Conservation (phyloP, 2,113 vertebrate species). For the Callionymus lyra region DNA sequence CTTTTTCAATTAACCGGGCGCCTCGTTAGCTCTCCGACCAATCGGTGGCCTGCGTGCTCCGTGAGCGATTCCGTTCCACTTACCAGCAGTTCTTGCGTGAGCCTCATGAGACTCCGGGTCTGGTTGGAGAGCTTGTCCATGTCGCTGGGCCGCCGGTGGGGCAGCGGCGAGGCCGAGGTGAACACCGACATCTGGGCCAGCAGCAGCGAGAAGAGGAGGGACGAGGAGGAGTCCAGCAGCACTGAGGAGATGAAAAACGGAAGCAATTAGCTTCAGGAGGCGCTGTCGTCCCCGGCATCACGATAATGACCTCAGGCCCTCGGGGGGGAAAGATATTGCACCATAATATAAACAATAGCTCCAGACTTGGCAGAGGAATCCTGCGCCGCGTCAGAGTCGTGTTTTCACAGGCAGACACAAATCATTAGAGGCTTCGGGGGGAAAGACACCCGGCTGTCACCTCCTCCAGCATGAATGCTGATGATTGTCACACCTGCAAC, state of each 20-base stretch:
- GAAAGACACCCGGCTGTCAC: no score
- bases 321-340: conserved; percentile 45
- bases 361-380: conserved; percentile 50
- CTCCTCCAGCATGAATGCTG: conserved; percentile 42
- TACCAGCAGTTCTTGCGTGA: conserved; percentile 70
- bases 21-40: conserved; percentile 12
- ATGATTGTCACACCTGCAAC: conserved; percentile 65
- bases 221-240: conserved; percentile 68
- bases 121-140: conserved; percentile 72
- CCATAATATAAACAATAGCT: conserved; percentile 57
- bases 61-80: conserved; percentile 31
- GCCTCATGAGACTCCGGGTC: conserved; percentile 67
- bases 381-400: conserved; percentile 36
- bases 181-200: conserved; percentile 69
- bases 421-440: conserved; percentile 31
- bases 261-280: conserved; percentile 54
- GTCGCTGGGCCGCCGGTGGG: conserved; percentile 51
- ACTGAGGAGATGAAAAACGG: conserved; percentile 60
- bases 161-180: conserved; percentile 54
- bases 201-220: conserved; percentile 67
- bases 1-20: conserved; percentile 2
- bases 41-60: conserved; percentile 7
- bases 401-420: conserved; percentile 57
- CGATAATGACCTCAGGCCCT: conserved; percentile 51
- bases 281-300: conserved; percentile 52